Conservation (phyloP, 2,797 vertebrate genomes). For the Megaceryle alcyon region DNA sequence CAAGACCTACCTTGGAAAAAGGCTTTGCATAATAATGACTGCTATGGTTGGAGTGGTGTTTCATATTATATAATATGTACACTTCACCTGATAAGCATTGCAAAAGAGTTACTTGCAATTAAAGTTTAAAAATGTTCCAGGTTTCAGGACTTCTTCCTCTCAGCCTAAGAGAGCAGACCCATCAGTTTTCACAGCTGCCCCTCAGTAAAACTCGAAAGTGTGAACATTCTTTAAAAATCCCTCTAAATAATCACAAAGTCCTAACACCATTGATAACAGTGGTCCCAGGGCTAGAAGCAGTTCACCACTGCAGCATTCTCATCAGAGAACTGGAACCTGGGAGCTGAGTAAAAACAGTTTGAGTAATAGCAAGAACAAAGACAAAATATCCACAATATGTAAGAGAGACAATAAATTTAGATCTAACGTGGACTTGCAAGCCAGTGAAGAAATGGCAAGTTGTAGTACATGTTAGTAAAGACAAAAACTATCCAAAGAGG, state of each 20-base stretch:
- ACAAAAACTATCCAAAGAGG: background rate
- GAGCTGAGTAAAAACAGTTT: background rate
- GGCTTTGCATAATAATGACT: slow-evolving; percentile 57
- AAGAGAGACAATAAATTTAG: background rate
- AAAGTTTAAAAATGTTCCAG: background rate
- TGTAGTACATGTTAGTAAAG: background rate
- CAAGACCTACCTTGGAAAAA: slow-evolving; percentile 46
- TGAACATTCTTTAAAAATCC: background rate
- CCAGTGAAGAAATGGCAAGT: background rate
- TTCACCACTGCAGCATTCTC: background rate
- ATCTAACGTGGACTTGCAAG: background rate
- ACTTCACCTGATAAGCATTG: slow-evolving; percentile 16
- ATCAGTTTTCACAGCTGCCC: background rate
- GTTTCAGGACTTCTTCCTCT: background rate
- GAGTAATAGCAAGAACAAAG: background rate
- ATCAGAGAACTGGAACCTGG: background rate
- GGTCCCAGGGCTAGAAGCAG: background rate
- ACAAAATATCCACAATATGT: background rate
- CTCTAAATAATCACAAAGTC: background rate
- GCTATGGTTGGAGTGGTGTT: slow-evolving; percentile 10
- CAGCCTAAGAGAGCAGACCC: background rate
- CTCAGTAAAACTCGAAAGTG: background rate
- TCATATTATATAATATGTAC: slow-evolving; percentile 35
- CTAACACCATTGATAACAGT: background rate
- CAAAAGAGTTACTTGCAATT: background rate